Percentiles rank a stretch among this genome's conserved stretches.
These are phyloP conservation scores for Patella pellucida DNA, from an alignment of 2,888 invertebrate genomes.

Conservation along the genomic window DNA sequence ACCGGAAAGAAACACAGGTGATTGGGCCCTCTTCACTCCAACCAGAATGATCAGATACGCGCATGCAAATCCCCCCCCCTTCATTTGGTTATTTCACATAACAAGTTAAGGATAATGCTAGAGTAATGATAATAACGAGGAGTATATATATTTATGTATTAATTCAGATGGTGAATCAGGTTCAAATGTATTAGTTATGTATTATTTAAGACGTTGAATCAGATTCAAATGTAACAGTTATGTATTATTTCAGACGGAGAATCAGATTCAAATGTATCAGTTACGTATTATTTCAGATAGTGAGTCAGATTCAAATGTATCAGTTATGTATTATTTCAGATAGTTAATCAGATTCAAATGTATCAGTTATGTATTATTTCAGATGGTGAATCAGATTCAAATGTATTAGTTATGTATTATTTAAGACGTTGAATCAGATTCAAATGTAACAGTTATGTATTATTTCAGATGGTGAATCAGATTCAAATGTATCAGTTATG, in stretches of 20 bases:
- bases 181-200: conserved; percentile 80
- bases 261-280: conserved; percentile 86
- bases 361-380: conserved; percentile 93
- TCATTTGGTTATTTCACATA: too few relatives aligned
- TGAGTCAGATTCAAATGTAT: conserved; percentile 83
- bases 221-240: conserved; percentile 90
- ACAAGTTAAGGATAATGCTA: too few relatives aligned
- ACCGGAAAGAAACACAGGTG: too few relatives aligned
- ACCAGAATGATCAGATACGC: too few relatives aligned
- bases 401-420: too few relatives aligned
- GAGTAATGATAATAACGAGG: too few relatives aligned
- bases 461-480: conserved; percentile 67
- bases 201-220: conserved; percentile 49
- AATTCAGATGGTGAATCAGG: conserved; percentile 72
- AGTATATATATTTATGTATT: conserved; percentile 8
- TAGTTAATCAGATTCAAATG: conserved; percentile 79
- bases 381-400: conserved; percentile 90
- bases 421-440: conserved; percentile 74
- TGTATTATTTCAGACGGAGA: conserved; percentile 72
- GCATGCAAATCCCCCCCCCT: too few relatives aligned
- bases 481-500: conserved; percentile 91
- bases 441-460: conserved; percentile 88
- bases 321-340: conserved; percentile 78
- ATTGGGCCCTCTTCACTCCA: too few relatives aligned
- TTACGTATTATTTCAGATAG: conserved; percentile 75